Evolutionary conservation across 2,888 invertebrate genomes (phyloP).

Genomic region (Napeogenes sylphis): DNA sequence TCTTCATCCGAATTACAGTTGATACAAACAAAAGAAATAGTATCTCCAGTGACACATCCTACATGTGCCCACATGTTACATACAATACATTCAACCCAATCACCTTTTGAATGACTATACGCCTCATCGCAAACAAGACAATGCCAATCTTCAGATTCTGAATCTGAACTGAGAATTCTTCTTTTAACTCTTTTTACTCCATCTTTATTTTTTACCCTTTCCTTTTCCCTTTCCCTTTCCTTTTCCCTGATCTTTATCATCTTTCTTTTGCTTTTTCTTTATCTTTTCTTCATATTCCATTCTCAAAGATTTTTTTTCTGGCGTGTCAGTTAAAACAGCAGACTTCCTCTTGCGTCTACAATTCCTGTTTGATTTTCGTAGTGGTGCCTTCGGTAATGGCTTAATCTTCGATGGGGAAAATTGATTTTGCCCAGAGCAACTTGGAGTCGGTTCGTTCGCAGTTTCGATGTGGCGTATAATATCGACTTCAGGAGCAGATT

Average conservation of each 20-base stretch:
- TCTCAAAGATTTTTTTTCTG: slow-evolving; percentile 15
- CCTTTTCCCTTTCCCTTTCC: slow-evolving; percentile 2
- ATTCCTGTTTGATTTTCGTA: slow-evolving; percentile 15
- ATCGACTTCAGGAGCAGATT: slow-evolving; percentile 23
- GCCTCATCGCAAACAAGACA: neutral
- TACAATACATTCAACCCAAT: slow-evolving; percentile 5
- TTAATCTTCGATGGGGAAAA: slow-evolving; percentile 23
- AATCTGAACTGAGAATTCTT: neutral
- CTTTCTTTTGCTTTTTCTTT: slow-evolving; percentile 12
- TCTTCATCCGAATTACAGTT: slow-evolving; percentile 1
- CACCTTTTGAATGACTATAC: neutral
- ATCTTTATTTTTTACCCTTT: neutral
- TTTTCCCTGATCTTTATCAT: slow-evolving; percentile 10
- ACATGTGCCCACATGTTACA: slow-evolving; percentile 8
- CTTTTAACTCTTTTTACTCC: neutral
- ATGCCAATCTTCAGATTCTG: slow-evolving; percentile 1
- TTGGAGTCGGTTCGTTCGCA: slow-evolving; percentile 25
- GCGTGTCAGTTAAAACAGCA: slow-evolving; percentile 7
- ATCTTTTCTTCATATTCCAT: slow-evolving; percentile 16
- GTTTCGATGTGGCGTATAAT: slow-evolving; percentile 27
- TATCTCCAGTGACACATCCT: neutral
- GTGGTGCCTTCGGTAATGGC: slow-evolving; percentile 24
- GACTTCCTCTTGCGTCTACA: slow-evolving; percentile 19
- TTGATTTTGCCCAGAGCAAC: slow-evolving; percentile 24
- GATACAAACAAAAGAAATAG: neutral